These are phyloP conservation scores for Ceryle rudis DNA, from an alignment of 2,797 vertebrate genomes.

Conservation along the genomic window DNA sequence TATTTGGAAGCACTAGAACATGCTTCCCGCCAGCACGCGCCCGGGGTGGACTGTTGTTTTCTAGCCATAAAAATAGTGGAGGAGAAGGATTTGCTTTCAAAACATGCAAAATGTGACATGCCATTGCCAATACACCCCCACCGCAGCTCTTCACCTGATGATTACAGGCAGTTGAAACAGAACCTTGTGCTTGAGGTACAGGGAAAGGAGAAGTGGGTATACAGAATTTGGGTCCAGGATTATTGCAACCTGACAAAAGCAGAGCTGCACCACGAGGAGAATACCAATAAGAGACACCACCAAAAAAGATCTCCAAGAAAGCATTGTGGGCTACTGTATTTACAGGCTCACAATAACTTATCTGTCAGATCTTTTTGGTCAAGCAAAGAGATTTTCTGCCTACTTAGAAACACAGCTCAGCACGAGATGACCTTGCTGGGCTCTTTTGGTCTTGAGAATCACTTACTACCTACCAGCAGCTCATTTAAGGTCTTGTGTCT, in stretches of 20 bases:
- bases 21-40: slow-evolving; percentile 90
- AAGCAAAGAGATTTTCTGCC: neutral
- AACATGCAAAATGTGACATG: neutral
- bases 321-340: neutral
- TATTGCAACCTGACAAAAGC: neutral
- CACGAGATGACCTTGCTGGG: neutral
- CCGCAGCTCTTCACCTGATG: neutral
- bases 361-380: neutral
- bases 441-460: neutral
- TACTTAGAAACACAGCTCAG: neutral
- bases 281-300: neutral
- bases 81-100: slow-evolving; percentile 50
- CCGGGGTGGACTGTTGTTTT: slow-evolving; percentile 80
- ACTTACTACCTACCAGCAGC: neutral
- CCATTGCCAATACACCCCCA: neutral
- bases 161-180: neutral
- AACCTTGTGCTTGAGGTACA: neutral
- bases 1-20: slow-evolving; percentile 89
- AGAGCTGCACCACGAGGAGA: neutral
- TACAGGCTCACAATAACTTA: neutral
- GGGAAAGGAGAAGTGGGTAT: neutral
- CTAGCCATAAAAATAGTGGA: slow-evolving; percentile 76
- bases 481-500: neutral
- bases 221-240: neutral
- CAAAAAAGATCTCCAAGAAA: neutral